Percentiles rank a stretch among this genome's conserved stretches.
phyloP scores from a whole-genome alignment of 2,888 invertebrate species.

The Glomeris marginata region DNA sequence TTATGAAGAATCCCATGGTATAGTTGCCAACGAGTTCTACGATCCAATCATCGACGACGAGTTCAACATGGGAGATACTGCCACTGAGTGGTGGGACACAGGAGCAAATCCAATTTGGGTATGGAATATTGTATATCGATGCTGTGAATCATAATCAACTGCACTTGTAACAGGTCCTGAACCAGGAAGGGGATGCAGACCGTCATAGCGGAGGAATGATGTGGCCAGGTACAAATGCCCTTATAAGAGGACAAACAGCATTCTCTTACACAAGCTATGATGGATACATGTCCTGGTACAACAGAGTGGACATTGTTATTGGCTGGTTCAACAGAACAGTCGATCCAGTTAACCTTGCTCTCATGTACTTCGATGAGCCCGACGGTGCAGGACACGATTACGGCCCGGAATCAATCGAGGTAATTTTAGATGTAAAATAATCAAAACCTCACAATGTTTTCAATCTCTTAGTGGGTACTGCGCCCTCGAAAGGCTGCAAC shows the following conservation, averaged over 20 bases:
- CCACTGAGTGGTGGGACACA: no score
- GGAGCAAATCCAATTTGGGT: no score
- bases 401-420: slow-evolving; percentile 14
- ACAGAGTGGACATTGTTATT: slow-evolving; percentile 39
- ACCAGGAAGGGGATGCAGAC: slow-evolving; percentile 4
- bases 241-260: slow-evolving; percentile 34
- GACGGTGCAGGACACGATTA: slow-evolving; percentile 44
- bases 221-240: slow-evolving; percentile 49
- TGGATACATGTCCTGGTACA: slow-evolving; percentile 21
- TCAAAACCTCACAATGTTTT: no score
- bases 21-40: slow-evolving; percentile 29
- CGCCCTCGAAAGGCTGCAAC: no score
- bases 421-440: background rate
- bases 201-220: slow-evolving; percentile 44
- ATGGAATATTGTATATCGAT: slow-evolving; percentile 22
- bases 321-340: slow-evolving; percentile 42
- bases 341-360: slow-evolving; percentile 49
- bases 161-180: no score
- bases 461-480: no score
- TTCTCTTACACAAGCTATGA: slow-evolving; percentile 20
- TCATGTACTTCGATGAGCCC: slow-evolving; percentile 54
- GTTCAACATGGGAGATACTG: no score
- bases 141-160: no score
- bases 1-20: slow-evolving; percentile 28
- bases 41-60: no score